Base-by-base conservation (phyloP, 1,140 invertebrate genomes). In the Plectus sambesii region DNA sequence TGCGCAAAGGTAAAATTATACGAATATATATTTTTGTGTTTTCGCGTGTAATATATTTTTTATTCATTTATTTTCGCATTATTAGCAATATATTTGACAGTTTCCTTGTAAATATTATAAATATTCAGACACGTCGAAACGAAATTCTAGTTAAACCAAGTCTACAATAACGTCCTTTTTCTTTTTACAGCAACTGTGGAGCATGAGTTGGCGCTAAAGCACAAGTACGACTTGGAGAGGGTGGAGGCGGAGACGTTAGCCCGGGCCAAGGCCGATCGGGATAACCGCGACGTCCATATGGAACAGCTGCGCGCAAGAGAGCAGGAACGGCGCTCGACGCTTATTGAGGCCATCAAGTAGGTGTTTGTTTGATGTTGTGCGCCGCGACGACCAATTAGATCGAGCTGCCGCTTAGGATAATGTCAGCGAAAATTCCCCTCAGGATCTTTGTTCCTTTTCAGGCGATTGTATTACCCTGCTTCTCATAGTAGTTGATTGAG, bases 331-430 rank as follows among this genome's bases (percentile, higher is more conserved):
- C 77, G 92, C 59, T 77, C 82, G 42, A 98, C 93, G 1, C 81
- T 92, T 4, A 69, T 98, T 25, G 90, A 98, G 72, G 87, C 90
- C 49, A 94, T 99, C 58, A 86, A 86, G 85, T 89, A 73, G 74
- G 77, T 74, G n/a, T n/a, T n/a, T n/a, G n/a, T n/a, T n/a, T n/a
- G n/a, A n/a, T n/a, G n/a, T n/a, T n/a, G n/a, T n/a, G n/a, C n/a
- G n/a, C n/a, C n/a, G n/a, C n/a, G n/a, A n/a, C n/a, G n/a, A n/a
- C n/a, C n/a, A n/a, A n/a, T n/a, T n/a, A n/a, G n/a, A n/a, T n/a
- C n/a, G n/a, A n/a, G n/a, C n/a, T n/a, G n/a, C n/a, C n/a, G n/a
- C n/a, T n/a, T n/a, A n/a, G n/a, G n/a, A n/a, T n/a, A n/a, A n/a
- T n/a, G n/a, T n/a, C n/a, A n/a, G n/a, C n/a, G n/a, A n/a, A n/a